These are phyloP conservation scores for Cryptophagus acutangulus DNA, from an alignment of 2,888 invertebrate species.

Conservation along the genomic window DNA sequence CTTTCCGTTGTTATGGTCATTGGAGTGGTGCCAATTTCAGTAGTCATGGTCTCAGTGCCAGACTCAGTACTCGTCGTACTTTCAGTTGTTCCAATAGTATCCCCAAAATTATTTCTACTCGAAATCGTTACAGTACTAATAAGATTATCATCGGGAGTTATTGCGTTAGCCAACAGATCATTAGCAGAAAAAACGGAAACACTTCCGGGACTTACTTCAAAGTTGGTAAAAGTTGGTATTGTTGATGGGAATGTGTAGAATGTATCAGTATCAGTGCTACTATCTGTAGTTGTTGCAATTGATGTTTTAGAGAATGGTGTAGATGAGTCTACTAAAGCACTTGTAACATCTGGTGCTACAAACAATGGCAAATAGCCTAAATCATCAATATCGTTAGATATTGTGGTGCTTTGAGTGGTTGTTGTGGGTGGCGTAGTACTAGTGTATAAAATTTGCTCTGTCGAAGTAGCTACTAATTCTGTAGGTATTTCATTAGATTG, in stretches of 20 bases:
- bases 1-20: constrained; percentile 17
- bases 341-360: not conserved
- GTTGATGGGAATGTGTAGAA: constrained; percentile 25
- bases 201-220: constrained; percentile 46
- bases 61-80: constrained; percentile 10
- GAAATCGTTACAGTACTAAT: constrained; percentile 52
- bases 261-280: constrained; percentile 35
- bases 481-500: constrained; percentile 16
- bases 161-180: constrained; percentile 41
- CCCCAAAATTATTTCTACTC: constrained; percentile 48
- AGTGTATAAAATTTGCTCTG: too few species aligned
- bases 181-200: constrained; percentile 45
- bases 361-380: too few species aligned
- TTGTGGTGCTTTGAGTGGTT: too few species aligned
- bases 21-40: constrained; percentile 5
- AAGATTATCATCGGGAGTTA: constrained; percentile 53
- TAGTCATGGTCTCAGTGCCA: constrained; percentile 3
- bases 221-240: constrained; percentile 34
- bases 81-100: constrained; percentile 20
- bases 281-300: constrained; percentile 32
- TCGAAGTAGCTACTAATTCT: constrained; percentile 9
- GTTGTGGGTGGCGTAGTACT: not conserved
- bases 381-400: too few species aligned
- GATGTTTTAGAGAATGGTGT: not conserved
- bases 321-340: not conserved